These are phyloP conservation scores for Sternotherus odoratus DNA, from an alignment of 2,797 vertebrate species.

Conservation along the genomic window DNA sequence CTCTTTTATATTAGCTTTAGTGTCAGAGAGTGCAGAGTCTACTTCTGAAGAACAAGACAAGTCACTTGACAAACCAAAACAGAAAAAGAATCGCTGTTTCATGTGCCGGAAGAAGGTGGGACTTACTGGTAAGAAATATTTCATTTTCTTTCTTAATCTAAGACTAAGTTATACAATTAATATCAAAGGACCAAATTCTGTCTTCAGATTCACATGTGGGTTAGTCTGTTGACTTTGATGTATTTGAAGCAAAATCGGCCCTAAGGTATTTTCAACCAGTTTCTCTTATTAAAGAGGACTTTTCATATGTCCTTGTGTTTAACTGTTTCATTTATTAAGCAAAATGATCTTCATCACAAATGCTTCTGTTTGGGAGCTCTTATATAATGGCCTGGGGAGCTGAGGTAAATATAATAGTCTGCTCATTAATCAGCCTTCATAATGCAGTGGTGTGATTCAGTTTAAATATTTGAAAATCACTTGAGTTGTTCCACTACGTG, in stretches of 20 bases:
- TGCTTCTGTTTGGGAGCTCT: neutral
- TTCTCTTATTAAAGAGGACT: neutral
- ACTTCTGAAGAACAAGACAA: conserved; percentile 83
- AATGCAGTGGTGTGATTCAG: neutral
- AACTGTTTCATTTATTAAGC: conserved; percentile 5
- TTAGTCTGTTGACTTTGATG: neutral
- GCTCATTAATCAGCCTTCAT: conserved; percentile 4
- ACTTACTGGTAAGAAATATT: conserved; percentile 85
- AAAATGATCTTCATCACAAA: neutral
- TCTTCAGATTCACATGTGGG: neutral
- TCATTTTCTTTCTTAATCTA: neutral
- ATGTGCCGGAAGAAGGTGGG: conserved; percentile 91
- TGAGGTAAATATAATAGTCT: neutral
- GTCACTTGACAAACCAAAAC: conserved; percentile 86
- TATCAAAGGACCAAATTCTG: neutral
- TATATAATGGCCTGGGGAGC: conserved; percentile 1
- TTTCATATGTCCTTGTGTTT: neutral
- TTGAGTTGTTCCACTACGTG: neutral
- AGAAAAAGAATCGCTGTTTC: conserved; percentile 91
- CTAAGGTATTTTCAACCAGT: neutral
- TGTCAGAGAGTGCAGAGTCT: conserved; percentile 81
- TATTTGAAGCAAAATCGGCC: neutral
- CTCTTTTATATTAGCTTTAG: conserved; percentile 76
- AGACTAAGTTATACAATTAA: neutral
- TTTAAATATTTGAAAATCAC: neutral